Evolutionary conservation across 2,888 invertebrate species (phyloP).

Genomic region (Theretra japonica): DNA sequence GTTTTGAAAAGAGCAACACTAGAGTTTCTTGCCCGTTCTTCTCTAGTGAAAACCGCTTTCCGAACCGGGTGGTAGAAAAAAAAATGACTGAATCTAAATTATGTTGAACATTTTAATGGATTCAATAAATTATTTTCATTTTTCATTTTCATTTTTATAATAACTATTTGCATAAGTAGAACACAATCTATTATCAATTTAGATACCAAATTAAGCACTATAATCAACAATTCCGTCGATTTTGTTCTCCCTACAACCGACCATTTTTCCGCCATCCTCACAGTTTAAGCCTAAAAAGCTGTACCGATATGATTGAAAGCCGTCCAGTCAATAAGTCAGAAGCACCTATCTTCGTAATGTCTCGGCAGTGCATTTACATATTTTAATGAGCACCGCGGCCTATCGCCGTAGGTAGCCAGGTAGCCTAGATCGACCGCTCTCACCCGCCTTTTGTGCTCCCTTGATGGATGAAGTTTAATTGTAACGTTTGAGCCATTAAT

Average conservation of each 20-base stretch:
- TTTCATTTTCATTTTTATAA: too few relatives aligned
- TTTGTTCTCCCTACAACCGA: not conserved
- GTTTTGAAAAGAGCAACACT: too few relatives aligned
- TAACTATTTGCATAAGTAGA: too few relatives aligned
- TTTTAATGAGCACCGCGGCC: slow-evolving; percentile 81
- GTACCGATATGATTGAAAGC: slow-evolving; percentile 38
- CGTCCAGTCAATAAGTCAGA: slow-evolving; percentile 51
- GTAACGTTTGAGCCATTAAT: slow-evolving; percentile 22
- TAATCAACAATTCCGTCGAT: too few relatives aligned
- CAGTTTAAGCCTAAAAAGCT: slow-evolving; percentile 13
- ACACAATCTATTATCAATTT: too few relatives aligned
- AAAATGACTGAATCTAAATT: too few relatives aligned
- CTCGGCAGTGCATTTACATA: slow-evolving; percentile 80
- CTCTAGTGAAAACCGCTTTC: too few relatives aligned
- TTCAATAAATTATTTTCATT: too few relatives aligned
- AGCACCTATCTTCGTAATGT: slow-evolving; percentile 84
- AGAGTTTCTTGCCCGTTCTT: too few relatives aligned
- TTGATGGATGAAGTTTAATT: slow-evolving; percentile 32
- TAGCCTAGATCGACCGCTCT: slow-evolving; percentile 30
- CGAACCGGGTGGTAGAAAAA: too few relatives aligned
- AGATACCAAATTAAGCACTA: too few relatives aligned
- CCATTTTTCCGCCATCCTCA: not conserved
- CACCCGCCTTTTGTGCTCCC: slow-evolving; percentile 32
- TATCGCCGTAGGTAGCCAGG: slow-evolving; percentile 59
- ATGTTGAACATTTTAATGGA: too few relatives aligned